Evolutionary conservation across 2,113 vertebrate species (phyloP), one percentile per base, ranked within the genome.

Genomic region (Uropsilus gracilis): DNA sequence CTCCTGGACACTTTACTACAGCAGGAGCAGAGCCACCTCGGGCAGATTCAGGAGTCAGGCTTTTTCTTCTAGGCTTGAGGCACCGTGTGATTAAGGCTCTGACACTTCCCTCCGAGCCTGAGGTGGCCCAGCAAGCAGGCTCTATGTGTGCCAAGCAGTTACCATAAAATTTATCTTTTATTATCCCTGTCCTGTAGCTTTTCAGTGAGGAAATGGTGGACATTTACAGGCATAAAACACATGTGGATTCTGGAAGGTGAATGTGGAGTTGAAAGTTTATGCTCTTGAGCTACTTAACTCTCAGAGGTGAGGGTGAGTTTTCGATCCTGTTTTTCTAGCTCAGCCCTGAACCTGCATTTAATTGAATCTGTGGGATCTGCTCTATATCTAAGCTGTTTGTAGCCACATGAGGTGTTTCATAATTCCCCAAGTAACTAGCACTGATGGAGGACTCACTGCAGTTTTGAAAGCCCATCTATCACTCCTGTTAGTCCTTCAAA

Each of bases 371-470:
- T 28, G 10, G 14, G 13, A 53, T 5, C 59, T 3, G 42, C 90
- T 86, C 61, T 26, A 26, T n/a, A 46, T 28, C 37, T 72, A 86
- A 53, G 64, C n/a, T 7, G 17, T 55, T 85, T 50, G 44, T 53
- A 39, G 84, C 12, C 8, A 32, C 91, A 87, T 24, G 24, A 68
- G 8, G 55, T 66, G 81, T 37, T 9, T 66, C n/a, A 26, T 44
- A 69, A 76, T 85, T 61, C 76, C 32, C 72, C 91, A 80, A 64
- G 88, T 94, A 92, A 92, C 84, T 80, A 80, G 85, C 83, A 48
- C 87, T 87, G 24, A 13, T 44, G n/a, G 73, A 37, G 39, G 55
- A 32, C 44, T 84, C 59, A 24, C 61, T 77, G 57, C 17, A 63
- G n/a, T 55, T 34, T 61, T 28, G 37, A 61, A 30, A 76, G 30